These are phyloP conservation scores for Coranthus polyacanthus DNA, from an alignment of 2,797 vertebrate genomes.

Conservation along the genomic window DNA sequence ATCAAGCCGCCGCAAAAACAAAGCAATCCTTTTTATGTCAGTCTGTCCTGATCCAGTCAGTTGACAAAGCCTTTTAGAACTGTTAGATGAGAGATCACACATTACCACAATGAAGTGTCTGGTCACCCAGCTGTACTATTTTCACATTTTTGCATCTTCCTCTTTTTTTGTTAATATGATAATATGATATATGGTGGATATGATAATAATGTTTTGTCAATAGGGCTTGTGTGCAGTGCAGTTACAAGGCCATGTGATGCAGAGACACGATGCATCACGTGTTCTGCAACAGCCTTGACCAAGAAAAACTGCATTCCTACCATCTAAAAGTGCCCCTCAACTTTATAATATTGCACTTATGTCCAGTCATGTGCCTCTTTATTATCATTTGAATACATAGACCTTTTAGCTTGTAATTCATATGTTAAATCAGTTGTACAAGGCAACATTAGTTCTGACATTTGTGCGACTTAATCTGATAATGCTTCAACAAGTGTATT, in stretches of 20 bases:
- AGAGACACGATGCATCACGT: slow-evolving; percentile 36
- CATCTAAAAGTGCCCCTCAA: slow-evolving; percentile 50
- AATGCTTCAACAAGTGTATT: slow-evolving; percentile 41
- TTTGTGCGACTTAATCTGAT: slow-evolving; percentile 52
- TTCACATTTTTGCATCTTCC: neutral
- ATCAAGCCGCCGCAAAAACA: slow-evolving; percentile 2
- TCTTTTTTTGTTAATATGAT: neutral
- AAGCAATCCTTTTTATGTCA: slow-evolving; percentile 16
- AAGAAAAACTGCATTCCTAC: slow-evolving; percentile 59
- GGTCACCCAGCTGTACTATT: slow-evolving; percentile 14
- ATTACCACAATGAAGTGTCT: slow-evolving; percentile 11
- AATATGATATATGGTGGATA: no score
- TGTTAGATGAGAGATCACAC: slow-evolving; percentile 1
- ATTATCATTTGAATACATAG: slow-evolving; percentile 41
- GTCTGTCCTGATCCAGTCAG: neutral
- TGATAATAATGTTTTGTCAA: no score
- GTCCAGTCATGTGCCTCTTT: slow-evolving; percentile 56
- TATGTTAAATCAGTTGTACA: slow-evolving; percentile 43
- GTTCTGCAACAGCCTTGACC: slow-evolving; percentile 52
- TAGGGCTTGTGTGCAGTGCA: slow-evolving; percentile 20
- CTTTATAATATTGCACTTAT: slow-evolving; percentile 48
- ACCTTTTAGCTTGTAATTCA: slow-evolving; percentile 44
- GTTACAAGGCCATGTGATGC: slow-evolving; percentile 58
- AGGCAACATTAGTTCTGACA: slow-evolving; percentile 48
- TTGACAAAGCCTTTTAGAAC: slow-evolving; percentile 24